Evolutionary conservation across 2,113 vertebrate species (phyloP).

Genomic region (Astur gentilis): DNA sequence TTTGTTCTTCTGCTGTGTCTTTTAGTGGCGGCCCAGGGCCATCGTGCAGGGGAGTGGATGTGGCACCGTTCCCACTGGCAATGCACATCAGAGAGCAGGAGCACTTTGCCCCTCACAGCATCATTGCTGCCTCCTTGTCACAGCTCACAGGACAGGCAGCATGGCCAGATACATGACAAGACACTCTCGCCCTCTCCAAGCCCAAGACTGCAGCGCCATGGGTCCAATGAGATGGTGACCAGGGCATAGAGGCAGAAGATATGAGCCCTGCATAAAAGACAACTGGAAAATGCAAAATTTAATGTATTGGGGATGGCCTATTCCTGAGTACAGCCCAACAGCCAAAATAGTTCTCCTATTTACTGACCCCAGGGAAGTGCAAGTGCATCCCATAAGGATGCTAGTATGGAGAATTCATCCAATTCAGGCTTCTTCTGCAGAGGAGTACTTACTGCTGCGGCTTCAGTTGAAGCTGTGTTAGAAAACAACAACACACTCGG

Average conservation of each 20-base stretch:
- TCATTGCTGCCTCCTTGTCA: background rate
- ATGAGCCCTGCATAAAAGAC: accelerated
- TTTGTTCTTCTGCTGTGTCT: background rate
- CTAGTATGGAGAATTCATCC: background rate
- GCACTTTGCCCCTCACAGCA: background rate
- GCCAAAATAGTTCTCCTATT: background rate
- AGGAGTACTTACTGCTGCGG: background rate
- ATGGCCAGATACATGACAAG: background rate
- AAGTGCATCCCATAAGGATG: background rate
- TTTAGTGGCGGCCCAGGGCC: background rate
- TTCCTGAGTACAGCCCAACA: background rate
- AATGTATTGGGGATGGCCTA: background rate
- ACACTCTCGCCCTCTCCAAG: background rate
- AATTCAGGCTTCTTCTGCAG: background rate
- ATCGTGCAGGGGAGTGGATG: background rate
- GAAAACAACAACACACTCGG: accelerated
- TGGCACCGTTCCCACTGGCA: background rate
- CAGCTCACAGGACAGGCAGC: background rate
- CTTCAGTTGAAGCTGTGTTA: accelerated
- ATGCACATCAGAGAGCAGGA: background rate
- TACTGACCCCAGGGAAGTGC: background rate
- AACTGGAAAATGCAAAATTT: background rate
- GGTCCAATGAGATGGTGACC: background rate
- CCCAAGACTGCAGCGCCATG: background rate
- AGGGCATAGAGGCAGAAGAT: background rate